Conservation (phyloP, 2,888 invertebrate species). For the Spatulosminthurus flaviceps region DNA sequence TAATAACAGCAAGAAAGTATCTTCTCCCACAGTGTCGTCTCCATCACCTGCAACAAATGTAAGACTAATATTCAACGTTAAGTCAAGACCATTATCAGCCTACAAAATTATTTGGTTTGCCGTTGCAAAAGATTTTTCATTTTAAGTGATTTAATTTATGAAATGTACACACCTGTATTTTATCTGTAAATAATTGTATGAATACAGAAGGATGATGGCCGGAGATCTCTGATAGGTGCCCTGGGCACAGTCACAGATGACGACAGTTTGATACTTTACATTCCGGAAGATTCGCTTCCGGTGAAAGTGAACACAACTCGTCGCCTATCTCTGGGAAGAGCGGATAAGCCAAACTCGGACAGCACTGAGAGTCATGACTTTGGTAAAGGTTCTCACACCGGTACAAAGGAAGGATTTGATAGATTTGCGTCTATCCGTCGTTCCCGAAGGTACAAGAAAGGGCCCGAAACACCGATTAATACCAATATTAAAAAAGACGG, state of each 20-base stretch:
- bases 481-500: slow-evolving; percentile 65
- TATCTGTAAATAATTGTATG: background rate
- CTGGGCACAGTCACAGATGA: slow-evolving; percentile 68
- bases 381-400: slow-evolving; percentile 39
- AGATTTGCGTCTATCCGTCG: slow-evolving; percentile 82
- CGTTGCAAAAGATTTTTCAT: no score
- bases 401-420: slow-evolving; percentile 77
- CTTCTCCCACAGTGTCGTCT: slow-evolving; percentile 65
- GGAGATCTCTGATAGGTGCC: slow-evolving; percentile 71
- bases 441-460: slow-evolving; percentile 80
- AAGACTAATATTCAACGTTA: no score
- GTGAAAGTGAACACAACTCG: slow-evolving; percentile 26
- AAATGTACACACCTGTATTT: background rate
- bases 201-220: slow-evolving; percentile 71
- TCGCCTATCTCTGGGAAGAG: slow-evolving; percentile 49
- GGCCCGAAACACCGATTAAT: slow-evolving; percentile 65
- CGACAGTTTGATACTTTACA: slow-evolving; percentile 73
- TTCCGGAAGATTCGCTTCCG: slow-evolving; percentile 65
- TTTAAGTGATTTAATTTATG: no score
- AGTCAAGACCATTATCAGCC: no score
- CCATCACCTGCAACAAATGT: slow-evolving; percentile 53
- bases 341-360: slow-evolving; percentile 2
- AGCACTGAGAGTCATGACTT: slow-evolving; percentile 36
- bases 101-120: no score
- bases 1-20: slow-evolving; percentile 9